Base-by-base conservation (phyloP, 2,888 invertebrate species). In the Sminthurinus aureus region DNA sequence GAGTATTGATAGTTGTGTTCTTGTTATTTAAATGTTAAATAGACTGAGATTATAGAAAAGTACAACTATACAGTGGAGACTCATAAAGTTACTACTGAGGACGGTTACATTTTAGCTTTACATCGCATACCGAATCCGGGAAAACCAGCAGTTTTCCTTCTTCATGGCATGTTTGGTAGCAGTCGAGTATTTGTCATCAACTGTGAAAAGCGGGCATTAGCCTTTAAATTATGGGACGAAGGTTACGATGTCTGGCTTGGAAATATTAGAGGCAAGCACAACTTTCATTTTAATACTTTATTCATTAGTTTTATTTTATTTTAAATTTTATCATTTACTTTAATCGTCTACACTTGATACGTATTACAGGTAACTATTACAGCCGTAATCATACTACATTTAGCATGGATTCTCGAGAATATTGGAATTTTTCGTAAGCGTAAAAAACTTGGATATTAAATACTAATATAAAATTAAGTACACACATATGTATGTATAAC, bases 351-450 rank as follows among this genome's bases (percentile, higher is more conserved):
- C n/a, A n/a, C n/a, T n/a, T n/a, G n/a, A n/a, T n/a, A n/a, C n/a
- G n/a, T n/a, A n/a, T n/a, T n/a, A n/a, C n/a, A n/a, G n/a, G n/a
- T n/a, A 71, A 71, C 24, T 22, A 13, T 8, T 71, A 71, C 22
- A 22, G 22, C 18, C 20, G 2, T 18, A 74, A 74, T 38, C 74
- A 74, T 50, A 74, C 50, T 15, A 50, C 38, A n/a, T 18, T 74
- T 2, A 38, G 38, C 38, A 38, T 1, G 15, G 11, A 26, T 13
- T 3, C 3, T 38, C 50, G 50, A 13, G 6, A 74, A 74, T 74
- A 22, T 20, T 74, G 74, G 74, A 50, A 74, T 74, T 74, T 74
- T 20, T 74, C 74, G 74, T 74, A 74, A 74, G 38, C 18, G 26
- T 67, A n/a, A n/a, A n/a, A n/a, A n/a, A n/a, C 58, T 15, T 58